Base-by-base conservation (phyloP, 2,888 invertebrate species). In the Acrocyrtus sp. region DNA sequence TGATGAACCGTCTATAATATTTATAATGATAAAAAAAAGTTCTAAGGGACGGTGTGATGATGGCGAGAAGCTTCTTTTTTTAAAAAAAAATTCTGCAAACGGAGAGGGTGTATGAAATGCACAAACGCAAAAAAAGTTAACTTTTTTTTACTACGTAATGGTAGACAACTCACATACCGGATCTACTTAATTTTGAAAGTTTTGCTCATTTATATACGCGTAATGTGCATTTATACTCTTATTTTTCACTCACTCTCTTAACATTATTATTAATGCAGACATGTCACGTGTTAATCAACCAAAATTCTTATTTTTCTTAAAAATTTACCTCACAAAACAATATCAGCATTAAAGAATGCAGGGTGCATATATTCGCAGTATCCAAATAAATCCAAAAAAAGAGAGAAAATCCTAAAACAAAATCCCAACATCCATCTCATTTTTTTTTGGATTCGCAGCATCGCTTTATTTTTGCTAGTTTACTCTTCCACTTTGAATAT, bases 201-300 rank as follows among this genome's bases (percentile, higher is more conserved):
- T 60, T 63, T 70, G 54, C 8, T 21, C 3, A 8, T 21, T 27
- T 27, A 19, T 26, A 34, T 34, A 34, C 34, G 5, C 34, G 34
- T 12, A 8, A 5, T 5, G 12, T 34, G 34, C 34, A 34, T 34
- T 34, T 34, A 8, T 34, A 8, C 34, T 34, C 12, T 34, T 12
- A n/a, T 12, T 34, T 34, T 12, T 34, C 34, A 8, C 34, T 34
- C 34, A 8, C 34, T 34, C 34, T 5, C 34, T 34, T 12, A n/a
- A 34, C 34, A 34, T 12, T n/a, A 34, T 34, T 34, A 34, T 34
- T 34, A 34, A 3, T 12, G 48, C 27, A 62, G 57, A 70, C 62
- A 51, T 62, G 57, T 70, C 70, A 70, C 70, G 70, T 70, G 70
- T 63, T 70, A 70, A 70, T 70, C 70, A 70, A 63, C 70, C 70